Base-by-base conservation (phyloP, 2,113 vertebrate genomes). In the Neoarius graeffei region DNA sequence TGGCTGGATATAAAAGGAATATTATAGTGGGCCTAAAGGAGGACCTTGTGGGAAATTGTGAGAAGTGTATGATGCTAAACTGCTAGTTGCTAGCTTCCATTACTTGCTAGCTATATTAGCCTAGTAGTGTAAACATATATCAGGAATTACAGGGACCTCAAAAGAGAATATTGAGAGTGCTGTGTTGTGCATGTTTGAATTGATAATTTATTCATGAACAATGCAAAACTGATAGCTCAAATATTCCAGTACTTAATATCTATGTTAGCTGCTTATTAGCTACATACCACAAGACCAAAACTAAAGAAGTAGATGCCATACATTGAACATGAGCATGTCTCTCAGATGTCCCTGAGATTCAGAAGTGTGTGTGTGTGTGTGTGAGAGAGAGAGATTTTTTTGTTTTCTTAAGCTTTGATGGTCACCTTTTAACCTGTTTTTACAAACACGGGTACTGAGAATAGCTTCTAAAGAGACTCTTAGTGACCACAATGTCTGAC, bases 381-480 rank as follows among this genome's bases (percentile, higher is more conserved):
- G 52, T 19, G 42, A 42, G 42, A 42, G 42, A 42, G 42, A 42
- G 42, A 42, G 42, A 42, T 42, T 62, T 89, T 89, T 6, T 81
- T 74, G 23, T 35, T 69, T 85, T 89, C 50, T 77, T 56, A 74
- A 85, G 67, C 13, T 74, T 64, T 85, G 54, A 87, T 77, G 86
- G 81, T 88, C 84, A 91, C 85, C 71, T 85, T 86, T 86, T 84
- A 84, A 89, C 89, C 88, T 30, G 19, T 84, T 89, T 84, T 89
- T 54, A 48, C 64, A 92, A 92, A 89, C 85, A 84, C 20, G 27
- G 83, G 57, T 52, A 85, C 81, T 86, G 85, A 64, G 81, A 91
- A 82, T 85, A 80, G 52, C 89, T 85, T 48, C 85, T 85, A 86
- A 87, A 89, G 83, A 87, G 42, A 71, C 74, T 79, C 60, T 91